Conservation (phyloP, 2,797 vertebrate species). For the Tragopan temminckii region DNA sequence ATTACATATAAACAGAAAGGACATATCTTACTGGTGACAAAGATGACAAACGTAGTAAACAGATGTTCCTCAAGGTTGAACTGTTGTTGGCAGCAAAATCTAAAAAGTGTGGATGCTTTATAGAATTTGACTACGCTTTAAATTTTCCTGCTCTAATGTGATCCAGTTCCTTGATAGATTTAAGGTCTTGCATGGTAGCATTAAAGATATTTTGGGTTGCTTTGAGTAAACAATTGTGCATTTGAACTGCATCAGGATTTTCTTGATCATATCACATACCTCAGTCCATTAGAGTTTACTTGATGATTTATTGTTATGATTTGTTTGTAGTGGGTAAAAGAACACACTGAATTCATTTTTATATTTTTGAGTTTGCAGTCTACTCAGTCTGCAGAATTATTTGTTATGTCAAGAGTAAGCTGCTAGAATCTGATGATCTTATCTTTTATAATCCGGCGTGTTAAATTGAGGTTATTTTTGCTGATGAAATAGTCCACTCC, state of each 20-base stretch:
- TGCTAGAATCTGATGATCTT: neutral
- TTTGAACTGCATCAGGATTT: neutral
- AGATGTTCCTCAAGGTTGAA: neutral
- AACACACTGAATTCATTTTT: neutral
- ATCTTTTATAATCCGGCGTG: neutral
- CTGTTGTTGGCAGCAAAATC: neutral
- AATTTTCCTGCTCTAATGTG: neutral
- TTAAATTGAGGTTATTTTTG: rapidly evolving
- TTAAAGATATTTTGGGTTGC: neutral
- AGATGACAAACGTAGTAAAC: neutral
- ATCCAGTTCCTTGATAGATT: neutral
- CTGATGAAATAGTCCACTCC: neutral
- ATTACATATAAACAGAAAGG: neutral
- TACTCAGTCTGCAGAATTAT: neutral
- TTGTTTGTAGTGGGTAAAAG: neutral
- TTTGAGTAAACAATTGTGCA: neutral
- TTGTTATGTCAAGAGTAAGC: neutral
- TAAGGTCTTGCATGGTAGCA: neutral
- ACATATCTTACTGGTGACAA: neutral
- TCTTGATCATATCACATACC: neutral
- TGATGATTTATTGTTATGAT: neutral
- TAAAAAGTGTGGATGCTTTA: neutral
- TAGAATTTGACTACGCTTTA: neutral
- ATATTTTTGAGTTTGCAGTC: neutral
- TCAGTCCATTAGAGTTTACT: neutral